These are phyloP conservation scores for Siniperca chuatsi DNA, from an alignment of 2,113 vertebrate species.

Conservation along the genomic window DNA sequence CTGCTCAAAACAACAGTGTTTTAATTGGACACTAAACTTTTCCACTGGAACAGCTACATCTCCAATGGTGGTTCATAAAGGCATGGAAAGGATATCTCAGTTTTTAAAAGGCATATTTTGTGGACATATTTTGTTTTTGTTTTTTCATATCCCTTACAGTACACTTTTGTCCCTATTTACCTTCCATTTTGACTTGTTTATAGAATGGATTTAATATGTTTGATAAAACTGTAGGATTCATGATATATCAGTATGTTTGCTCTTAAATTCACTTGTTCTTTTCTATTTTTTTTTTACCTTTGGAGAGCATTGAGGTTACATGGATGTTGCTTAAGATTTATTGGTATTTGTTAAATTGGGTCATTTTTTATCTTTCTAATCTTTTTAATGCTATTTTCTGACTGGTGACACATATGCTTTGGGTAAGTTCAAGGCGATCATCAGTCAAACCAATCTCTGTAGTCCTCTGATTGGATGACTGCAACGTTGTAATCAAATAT, in stretches of 20 bases:
- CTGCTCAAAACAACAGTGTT: background rate
- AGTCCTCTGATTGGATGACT: background rate
- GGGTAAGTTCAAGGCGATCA: background rate
- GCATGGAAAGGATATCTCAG: background rate
- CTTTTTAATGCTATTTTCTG: background rate
- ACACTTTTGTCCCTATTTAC: no score
- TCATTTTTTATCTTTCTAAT: background rate
- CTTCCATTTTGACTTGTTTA: no score
- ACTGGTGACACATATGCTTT: background rate
- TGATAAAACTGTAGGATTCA: no score
- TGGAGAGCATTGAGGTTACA: background rate
- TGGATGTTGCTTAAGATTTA: background rate
- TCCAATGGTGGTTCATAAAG: constrained; percentile 1
- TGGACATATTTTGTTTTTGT: background rate
- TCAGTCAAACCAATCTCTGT: background rate
- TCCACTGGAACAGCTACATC: background rate
- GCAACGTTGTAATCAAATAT: no score
- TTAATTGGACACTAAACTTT: background rate
- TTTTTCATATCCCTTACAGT: no score
- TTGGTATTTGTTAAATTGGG: background rate
- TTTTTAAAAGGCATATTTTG: constrained; percentile 21
- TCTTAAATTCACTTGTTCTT: background rate
- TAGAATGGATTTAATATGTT: no score
- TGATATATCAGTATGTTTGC: background rate
- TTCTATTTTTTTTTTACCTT: background rate